phyloP scores from a whole-genome alignment of 2,113 vertebrate species.

The Cynocephalus volans region DNA sequence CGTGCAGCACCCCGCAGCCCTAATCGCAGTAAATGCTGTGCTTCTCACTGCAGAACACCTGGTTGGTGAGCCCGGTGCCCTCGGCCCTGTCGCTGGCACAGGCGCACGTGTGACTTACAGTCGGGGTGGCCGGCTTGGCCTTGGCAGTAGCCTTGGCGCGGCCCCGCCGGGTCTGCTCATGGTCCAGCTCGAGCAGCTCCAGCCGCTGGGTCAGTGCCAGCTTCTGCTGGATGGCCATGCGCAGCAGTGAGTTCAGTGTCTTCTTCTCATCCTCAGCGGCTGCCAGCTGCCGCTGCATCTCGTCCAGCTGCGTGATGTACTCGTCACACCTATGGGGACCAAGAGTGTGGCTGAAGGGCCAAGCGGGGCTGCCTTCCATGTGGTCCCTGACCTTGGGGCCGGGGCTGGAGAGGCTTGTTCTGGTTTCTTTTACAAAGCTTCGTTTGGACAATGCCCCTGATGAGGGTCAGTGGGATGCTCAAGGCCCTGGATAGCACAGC shows the following conservation, averaged over 20 bases:
- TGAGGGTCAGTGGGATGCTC: not conserved
- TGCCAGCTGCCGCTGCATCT: slow-evolving; percentile 98
- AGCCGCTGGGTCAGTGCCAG: slow-evolving; percentile 98
- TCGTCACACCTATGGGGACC: slow-evolving; percentile 94
- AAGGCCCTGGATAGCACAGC: not conserved
- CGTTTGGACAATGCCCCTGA: not conserved
- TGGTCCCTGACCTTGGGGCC: not conserved
- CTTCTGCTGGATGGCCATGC: slow-evolving; percentile 99
- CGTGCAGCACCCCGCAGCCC: slow-evolving; percentile 38
- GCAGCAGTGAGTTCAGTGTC: slow-evolving; percentile 97
- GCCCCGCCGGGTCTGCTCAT: slow-evolving; percentile 95
- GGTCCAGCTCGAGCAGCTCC: slow-evolving; percentile 96
- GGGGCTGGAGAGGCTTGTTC: not conserved
- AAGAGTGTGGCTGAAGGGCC: not conserved
- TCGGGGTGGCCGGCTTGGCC: slow-evolving; percentile 92
- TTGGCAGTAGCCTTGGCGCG: slow-evolving; percentile 92
- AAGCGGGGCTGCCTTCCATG: not conserved
- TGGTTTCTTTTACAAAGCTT: not conserved
- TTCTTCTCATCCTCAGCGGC: slow-evolving; percentile 99
- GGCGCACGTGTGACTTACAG: slow-evolving; percentile 95
- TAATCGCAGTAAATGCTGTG: slow-evolving; percentile 98
- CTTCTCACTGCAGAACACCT: slow-evolving; percentile 97
- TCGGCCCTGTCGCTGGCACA: slow-evolving; percentile 92
- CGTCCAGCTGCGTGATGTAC: slow-evolving; percentile 97
- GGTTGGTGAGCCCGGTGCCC: slow-evolving; percentile 92